Base-by-base conservation (phyloP, 2,113 vertebrate genomes). In the Apteryx owenii region DNA sequence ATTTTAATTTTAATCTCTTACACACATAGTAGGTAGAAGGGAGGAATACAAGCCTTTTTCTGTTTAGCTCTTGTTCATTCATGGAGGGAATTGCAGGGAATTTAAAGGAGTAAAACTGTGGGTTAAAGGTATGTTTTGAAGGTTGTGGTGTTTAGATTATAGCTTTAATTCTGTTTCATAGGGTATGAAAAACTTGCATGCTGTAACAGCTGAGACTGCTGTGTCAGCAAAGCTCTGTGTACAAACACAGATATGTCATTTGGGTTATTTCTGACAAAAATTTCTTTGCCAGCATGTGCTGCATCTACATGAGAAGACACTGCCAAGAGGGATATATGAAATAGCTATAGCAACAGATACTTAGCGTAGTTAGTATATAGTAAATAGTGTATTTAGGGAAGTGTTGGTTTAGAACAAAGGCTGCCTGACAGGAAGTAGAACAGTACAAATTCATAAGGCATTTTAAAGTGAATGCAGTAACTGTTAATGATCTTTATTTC, bases 221-320 rank as follows among this genome's bases (percentile, higher is more conserved):
- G 72, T 73, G 26, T 78, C 73, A 95, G 89, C 91, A 89, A 77
- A 93, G 68, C 42, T 89, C 54, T 85, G 69, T 75, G 22, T 71
- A 38, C 72, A 84, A 89, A 50, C 60, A 77, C 42, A 95, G 91
- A 78, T 95, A 79, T 48, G 42, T 92, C 90, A n/a, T 87, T 95
- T 68, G 56, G 18, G 38, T 90, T 87, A 50, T 75, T 92, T 92
- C 78, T 91, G 70, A 90, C 84, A 80, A 9, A 73, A 82, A 9
- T 36, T 75, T 90, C 76, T 86, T 92, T 92, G 85, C 85, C 80
- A 94, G 69, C 28, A 20, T 61, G 29, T 79, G 28, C 51, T 90
- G 61, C 60, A 60, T 91, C 78, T 92, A 14, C 66, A 85, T 44
- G n/a, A 75, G 81, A 85, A 87, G 90, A 79, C 21, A 17, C 54